phyloP scores from a whole-genome alignment of 2,113 vertebrate genomes.

The Erythrocebus patas region DNA sequence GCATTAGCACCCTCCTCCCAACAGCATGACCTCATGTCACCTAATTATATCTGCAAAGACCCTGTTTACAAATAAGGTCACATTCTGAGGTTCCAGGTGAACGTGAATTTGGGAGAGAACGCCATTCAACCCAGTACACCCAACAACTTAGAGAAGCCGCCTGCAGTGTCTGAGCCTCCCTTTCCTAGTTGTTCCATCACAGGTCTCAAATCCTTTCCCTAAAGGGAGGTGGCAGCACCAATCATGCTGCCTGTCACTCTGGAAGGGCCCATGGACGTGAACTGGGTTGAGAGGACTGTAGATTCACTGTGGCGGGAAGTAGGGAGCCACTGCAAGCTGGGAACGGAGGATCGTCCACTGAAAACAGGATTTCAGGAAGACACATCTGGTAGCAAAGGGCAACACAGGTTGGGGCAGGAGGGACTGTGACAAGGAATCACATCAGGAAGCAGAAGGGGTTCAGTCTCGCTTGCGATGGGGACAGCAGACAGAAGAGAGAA shows the following conservation, averaged over 20 bases:
- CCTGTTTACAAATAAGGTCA: not conserved
- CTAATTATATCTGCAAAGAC: not conserved
- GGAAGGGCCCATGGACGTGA: not conserved
- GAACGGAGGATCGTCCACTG: not conserved
- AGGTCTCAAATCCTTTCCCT: not conserved
- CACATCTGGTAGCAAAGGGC: accelerated
- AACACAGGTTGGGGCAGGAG: not conserved
- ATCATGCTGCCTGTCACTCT: accelerated
- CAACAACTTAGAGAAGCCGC: not conserved
- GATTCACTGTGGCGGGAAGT: not conserved
- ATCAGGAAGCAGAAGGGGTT: not conserved
- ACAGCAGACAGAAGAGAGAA: not conserved
- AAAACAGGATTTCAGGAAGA: not conserved
- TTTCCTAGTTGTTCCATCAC: not conserved
- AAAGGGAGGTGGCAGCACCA: not conserved
- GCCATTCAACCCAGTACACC: not conserved
- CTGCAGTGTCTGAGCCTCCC: not conserved
- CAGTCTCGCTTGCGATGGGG: not conserved
- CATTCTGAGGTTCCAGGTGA: not conserved
- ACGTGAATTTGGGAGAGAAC: accelerated
- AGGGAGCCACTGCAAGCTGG: not conserved
- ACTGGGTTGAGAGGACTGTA: not conserved
- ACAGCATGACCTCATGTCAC: not conserved
- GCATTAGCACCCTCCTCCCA: not conserved
- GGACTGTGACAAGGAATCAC: accelerated